Evolutionary conservation across 2,113 vertebrate genomes (phyloP).

Genomic region (Tragelaphus buxtoni): DNA sequence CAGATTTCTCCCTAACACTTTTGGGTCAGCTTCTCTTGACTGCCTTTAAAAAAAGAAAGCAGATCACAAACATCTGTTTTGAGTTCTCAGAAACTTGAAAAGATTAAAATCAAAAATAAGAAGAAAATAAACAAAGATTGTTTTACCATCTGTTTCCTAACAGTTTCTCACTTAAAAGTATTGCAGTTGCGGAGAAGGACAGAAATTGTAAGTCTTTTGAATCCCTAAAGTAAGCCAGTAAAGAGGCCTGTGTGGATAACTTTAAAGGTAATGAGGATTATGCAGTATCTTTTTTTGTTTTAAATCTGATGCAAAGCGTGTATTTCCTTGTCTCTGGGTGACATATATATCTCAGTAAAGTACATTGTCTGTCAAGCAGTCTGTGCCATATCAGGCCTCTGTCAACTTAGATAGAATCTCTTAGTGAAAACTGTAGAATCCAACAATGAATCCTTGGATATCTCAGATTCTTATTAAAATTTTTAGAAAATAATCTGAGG

Average conservation of each 20-base stretch:
- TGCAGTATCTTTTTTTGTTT: not conserved
- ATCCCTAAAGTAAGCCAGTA: not conserved
- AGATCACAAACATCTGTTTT: constrained; percentile 49
- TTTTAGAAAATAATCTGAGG: not conserved
- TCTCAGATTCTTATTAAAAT: not conserved
- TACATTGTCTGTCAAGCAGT: not conserved
- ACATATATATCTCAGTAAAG: not conserved
- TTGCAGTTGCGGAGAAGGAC: not conserved
- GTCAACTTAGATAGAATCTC: not conserved
- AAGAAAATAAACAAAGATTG: constrained; percentile 52
- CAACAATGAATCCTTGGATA: not conserved
- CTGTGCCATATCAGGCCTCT: not conserved
- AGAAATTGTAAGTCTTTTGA: constrained; percentile 19
- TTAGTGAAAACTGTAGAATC: not conserved
- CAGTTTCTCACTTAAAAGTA: constrained; percentile 10
- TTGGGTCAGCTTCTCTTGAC: constrained; percentile 21
- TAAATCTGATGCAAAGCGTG: not conserved
- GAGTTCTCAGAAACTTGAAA: constrained; percentile 53
- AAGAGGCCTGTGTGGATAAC: not conserved
- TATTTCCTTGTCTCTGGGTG: not conserved
- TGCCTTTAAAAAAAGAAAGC: not conserved
- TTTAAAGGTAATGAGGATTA: not conserved
- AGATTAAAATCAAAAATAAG: constrained; percentile 58
- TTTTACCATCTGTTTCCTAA: constrained; percentile 52
- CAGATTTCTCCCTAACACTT: constrained; percentile 1